Conservation (phyloP, 2,113 vertebrate genomes). For the Saguinus midas region DNA sequence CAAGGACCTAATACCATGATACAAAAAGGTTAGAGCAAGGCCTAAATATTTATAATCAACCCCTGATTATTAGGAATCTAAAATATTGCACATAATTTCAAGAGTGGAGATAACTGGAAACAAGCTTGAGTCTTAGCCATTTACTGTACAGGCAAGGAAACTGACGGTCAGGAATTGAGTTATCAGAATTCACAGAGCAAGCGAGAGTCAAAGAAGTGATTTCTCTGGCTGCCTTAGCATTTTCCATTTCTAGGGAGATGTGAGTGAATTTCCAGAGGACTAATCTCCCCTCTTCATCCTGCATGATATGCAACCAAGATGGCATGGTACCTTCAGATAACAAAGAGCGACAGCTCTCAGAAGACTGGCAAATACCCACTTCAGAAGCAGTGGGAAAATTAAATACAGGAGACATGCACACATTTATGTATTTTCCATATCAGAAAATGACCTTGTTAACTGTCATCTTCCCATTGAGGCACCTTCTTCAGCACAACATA, state of each 20-base stretch:
- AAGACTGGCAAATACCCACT: constrained; percentile 2
- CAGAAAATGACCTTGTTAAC: constrained; percentile 68
- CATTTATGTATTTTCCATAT: constrained; percentile 53
- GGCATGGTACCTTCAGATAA: constrained; percentile 30
- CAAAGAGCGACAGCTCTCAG: constrained; percentile 37
- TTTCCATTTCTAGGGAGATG: constrained; percentile 28
- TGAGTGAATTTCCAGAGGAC: constrained; percentile 8
- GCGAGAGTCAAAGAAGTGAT: background rate
- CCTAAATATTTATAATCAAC: background rate
- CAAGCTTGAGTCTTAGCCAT: background rate
- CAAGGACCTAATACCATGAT: background rate
- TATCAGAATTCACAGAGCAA: background rate
- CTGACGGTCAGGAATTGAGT: background rate
- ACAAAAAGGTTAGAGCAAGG: background rate
- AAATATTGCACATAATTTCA: background rate
- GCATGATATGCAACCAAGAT: background rate
- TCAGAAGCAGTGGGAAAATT: constrained; percentile 48
- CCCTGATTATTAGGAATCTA: background rate
- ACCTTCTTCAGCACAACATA: constrained; percentile 44
- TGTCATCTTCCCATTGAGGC: constrained; percentile 50
- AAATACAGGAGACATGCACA: background rate
- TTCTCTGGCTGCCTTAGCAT: background rate
- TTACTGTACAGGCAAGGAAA: background rate
- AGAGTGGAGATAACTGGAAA: background rate
- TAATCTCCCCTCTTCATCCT: constrained; percentile 33